Percentiles rank a stretch among this genome's conserved stretches.
Evolutionary conservation across 2,888 invertebrate genomes (phyloP).

Genomic region (Ptilodon capucinus): DNA sequence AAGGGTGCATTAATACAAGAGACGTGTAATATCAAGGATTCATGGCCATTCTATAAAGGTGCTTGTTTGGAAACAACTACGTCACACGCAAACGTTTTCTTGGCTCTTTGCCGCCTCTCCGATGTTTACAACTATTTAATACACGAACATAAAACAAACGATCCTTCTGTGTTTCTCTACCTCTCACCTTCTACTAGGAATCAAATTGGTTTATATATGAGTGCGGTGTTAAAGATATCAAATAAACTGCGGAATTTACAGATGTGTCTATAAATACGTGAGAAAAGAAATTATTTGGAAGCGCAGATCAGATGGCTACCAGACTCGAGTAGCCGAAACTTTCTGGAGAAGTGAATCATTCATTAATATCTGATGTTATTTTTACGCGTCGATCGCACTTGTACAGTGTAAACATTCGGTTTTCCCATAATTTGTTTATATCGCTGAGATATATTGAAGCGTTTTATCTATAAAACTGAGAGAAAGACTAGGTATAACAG

Average conservation of each 20-base stretch:
- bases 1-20: constrained; percentile 19
- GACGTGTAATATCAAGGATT: constrained; percentile 16
- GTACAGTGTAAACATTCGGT: constrained; percentile 9
- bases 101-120: constrained; percentile 41
- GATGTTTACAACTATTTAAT: constrained; percentile 25
- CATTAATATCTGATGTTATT: constrained; percentile 25
- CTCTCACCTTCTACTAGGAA: constrained; percentile 42
- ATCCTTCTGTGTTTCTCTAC: constrained; percentile 30
- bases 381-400: constrained; percentile 23
- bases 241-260: constrained; percentile 3
- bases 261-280: background rate
- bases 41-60: constrained; percentile 23
- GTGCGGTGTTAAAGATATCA: constrained; percentile 12
- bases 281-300: constrained; percentile 23
- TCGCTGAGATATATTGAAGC: background rate
- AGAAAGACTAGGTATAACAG: background rate
- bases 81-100: constrained; percentile 35
- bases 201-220: constrained; percentile 36
- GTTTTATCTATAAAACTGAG: constrained; percentile 5
- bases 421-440: constrained; percentile 9
- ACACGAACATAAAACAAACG: constrained; percentile 36
- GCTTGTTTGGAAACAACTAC: constrained; percentile 23
- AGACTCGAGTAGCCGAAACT: constrained; percentile 19
- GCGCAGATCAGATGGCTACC: constrained; percentile 11
- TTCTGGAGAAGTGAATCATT: constrained; percentile 28